Conservation (phyloP, 1,140 invertebrate species). For the Drosophila murphyi region DNA sequence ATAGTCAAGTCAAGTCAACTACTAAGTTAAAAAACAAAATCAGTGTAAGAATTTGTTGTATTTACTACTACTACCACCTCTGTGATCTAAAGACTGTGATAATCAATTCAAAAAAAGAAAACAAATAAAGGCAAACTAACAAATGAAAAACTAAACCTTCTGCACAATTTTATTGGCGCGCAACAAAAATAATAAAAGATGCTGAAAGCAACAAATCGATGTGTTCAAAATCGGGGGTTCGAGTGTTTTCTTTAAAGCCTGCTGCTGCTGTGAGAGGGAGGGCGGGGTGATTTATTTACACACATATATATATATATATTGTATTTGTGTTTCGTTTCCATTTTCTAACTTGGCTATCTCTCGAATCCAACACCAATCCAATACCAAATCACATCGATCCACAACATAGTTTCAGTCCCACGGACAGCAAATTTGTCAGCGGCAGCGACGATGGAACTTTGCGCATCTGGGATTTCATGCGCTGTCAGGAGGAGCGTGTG, state of each 20-base stretch:
- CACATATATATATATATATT: constrained; percentile 12
- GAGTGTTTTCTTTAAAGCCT: constrained; percentile 67
- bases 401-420: constrained; percentile 96
- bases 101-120: constrained; percentile 34
- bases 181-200: constrained; percentile 55
- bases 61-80: constrained; percentile 4
- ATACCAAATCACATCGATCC: constrained; percentile 30
- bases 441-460: constrained; percentile 99
- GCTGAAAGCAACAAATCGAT: constrained; percentile 47
- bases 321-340: constrained; percentile 50
- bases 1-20: background rate
- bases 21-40: constrained; percentile 20
- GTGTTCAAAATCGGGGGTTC: constrained; percentile 71
- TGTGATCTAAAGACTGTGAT: constrained; percentile 46
- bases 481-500: constrained; percentile 98
- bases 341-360: constrained; percentile 54
- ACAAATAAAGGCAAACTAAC: constrained; percentile 63
- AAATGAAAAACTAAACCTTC: constrained; percentile 42
- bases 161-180: constrained; percentile 73
- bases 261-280: constrained; percentile 4
- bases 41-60: constrained; percentile 34
- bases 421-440: constrained; percentile 99
- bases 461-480: constrained; percentile 99
- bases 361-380: constrained; percentile 38
- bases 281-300: too few relatives aligned